Base-by-base conservation (phyloP, 2,888 invertebrate species). In the Ectemnius lituratus region DNA sequence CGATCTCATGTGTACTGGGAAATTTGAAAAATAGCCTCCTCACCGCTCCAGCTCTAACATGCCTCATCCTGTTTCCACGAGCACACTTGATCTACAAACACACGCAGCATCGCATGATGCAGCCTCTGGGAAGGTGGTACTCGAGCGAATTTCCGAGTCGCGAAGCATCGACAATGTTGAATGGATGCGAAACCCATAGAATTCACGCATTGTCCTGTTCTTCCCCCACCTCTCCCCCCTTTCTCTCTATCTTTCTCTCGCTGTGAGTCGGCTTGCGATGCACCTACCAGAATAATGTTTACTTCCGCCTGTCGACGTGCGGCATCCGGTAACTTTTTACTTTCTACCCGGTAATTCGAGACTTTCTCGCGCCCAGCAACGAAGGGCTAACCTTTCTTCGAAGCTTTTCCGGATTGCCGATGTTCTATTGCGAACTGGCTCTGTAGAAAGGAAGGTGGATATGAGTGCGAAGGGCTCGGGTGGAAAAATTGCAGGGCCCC, bases 211-310 rank as follows among this genome's bases (percentile, higher is more conserved):
- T 88, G 88, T 88, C 79, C 79, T 67, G 59, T 73, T 67, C 37
- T 11, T 37, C 37, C 11, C 37, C 37, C 37, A 23, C 37, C 37
- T 1, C 37, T 37, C 37, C 8, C 8, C 37, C 11, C 37, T 4
- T 8, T 11, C 28, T 37, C 28, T 37, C 28, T 37, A 4, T 37
- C 28, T 37, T 8, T 37, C 37, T 11, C 37, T 37, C 37, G 0
- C 37, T 63, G 66, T 6, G 63, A 2, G 58, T 16, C 16, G 52
- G 60, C 63, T 49, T 67, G 59, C 75, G 78, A 75, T 78, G 84
- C 81, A 82, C 64, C 78, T 74, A 76, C 73, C 72, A 76, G 84
- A 88, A 88, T 87, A 88, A 88, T 87, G 86, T 87, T 88, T 86
- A 86, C 88, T 86, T 88, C 88, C 87, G 86, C 86, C 73, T 76